Percentiles rank a stretch among this genome's conserved stretches.
Conservation (phyloP, 2,797 vertebrate species). For the Acanthopagrus latus region DNA sequence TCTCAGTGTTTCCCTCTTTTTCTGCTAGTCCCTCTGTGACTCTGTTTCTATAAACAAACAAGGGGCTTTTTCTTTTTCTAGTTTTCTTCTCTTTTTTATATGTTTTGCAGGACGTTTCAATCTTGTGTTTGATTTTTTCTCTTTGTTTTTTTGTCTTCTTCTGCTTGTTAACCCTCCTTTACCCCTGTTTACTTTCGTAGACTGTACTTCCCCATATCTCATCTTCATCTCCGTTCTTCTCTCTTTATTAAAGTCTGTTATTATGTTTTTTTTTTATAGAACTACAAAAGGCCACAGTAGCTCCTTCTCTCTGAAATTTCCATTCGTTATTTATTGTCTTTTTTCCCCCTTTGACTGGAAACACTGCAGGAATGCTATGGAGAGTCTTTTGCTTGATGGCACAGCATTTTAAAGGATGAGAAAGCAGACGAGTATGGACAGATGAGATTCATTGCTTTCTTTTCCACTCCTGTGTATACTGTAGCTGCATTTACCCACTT, state of each 20-base stretch:
- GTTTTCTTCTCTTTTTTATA: slow-evolving; percentile 5
- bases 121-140: slow-evolving; percentile 30
- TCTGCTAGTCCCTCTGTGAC: slow-evolving; percentile 22
- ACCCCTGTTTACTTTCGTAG: slow-evolving; percentile 23
- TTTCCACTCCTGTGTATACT: background rate
- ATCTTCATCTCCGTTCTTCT: slow-evolving; percentile 4
- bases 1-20: slow-evolving; percentile 12
- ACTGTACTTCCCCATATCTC: slow-evolving; percentile 8
- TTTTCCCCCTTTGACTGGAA: slow-evolving; percentile 10
- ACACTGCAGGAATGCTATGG: background rate
- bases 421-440: background rate
- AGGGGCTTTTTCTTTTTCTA: background rate
- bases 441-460: background rate
- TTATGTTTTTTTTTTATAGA: background rate
- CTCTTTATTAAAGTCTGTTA: slow-evolving; percentile 3
- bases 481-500: background rate
- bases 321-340: background rate
- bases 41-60: slow-evolving; percentile 5
- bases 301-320: background rate
- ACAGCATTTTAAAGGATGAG: slow-evolving; percentile 17
- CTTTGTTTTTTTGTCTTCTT: background rate
- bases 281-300: background rate
- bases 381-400: slow-evolving; percentile 14
- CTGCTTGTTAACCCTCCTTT: slow-evolving; percentile 22
- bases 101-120: slow-evolving; percentile 3